Evolutionary conservation across 2,888 invertebrate genomes (phyloP), one percentile per base, ranked within the genome.

Genomic region (Arge pagana): DNA sequence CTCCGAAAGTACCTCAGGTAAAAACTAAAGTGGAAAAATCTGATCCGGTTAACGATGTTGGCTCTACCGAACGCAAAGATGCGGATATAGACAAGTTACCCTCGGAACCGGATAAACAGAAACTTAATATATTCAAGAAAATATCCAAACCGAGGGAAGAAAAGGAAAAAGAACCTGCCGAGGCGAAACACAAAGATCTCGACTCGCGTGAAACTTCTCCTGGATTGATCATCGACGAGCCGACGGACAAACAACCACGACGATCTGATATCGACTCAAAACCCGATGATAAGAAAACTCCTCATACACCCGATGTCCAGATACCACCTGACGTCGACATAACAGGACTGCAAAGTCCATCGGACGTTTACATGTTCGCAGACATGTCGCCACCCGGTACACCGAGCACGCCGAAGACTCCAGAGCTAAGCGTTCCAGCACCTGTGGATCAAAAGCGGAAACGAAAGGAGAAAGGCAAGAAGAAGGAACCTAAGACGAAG

Each of bases 81-180:
- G 75, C 81, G 31, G 67, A 78, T 54, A 77, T 82, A 19, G 81
- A 81, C 63, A 91, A 88, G 76, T 72, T 92, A 50, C 83, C 86
- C 4, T 86, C 85, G 8, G 91, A 91, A 76, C 90, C 90, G 0
- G 90, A 92, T 72, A 88, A 88, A 76, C 89, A 87, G 74, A 93
- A 93, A 72, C 79, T 91, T 31, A 92, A 90, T 78, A 90, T 93
- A 70, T 89, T 93, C 69, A 93, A 91, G 72, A 90, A 91, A 77
- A 90, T 93, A 72, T 87, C 91, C 54, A 80, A 81, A 59, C 70
- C 78, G 0, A 85, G 85, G 69, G 87, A 88, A 74, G 84, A 85
- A 19, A 87, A 86, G 75, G 83, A 84, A 65, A 86, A 86, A 64
- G 83, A 81, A 51, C 52, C 60, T 3, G 73, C 72, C n/a, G 70